phyloP scores from a whole-genome alignment of 2,797 vertebrate species.

The Varecia variegata region DNA sequence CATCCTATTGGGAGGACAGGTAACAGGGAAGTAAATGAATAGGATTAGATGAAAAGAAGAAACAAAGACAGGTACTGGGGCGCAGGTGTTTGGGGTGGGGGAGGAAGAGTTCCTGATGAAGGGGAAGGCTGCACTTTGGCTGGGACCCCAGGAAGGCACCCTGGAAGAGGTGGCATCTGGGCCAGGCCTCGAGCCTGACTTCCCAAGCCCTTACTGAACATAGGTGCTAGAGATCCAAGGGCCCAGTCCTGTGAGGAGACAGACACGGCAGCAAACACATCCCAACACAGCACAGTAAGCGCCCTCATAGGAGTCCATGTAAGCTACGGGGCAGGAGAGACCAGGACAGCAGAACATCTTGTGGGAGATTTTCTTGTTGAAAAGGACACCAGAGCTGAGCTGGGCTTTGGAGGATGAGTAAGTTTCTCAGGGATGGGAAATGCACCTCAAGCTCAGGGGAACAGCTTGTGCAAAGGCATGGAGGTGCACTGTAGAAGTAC shows the following conservation, averaged over 20 bases:
- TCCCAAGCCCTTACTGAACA: not conserved
- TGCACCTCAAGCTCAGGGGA: not conserved
- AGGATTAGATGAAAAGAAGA: not conserved
- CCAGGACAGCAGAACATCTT: rapidly evolving
- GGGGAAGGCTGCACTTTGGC: not conserved
- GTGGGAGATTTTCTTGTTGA: not conserved
- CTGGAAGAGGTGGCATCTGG: not conserved
- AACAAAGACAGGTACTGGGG: not conserved
- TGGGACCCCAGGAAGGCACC: not conserved
- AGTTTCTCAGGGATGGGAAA: not conserved
- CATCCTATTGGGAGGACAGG: not conserved
- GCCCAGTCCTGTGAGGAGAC: not conserved
- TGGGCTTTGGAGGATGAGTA: not conserved
- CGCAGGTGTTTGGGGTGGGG: rapidly evolving
- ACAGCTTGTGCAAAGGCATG: rapidly evolving
- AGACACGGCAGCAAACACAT: not conserved
- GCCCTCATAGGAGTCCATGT: not conserved
- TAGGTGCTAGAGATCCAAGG: rapidly evolving
- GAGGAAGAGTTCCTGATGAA: not conserved
- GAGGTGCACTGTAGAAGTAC: not conserved
- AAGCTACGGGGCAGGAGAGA: rapidly evolving
- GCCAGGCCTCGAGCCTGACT: not conserved
- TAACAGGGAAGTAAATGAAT: not conserved
- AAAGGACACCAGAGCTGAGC: not conserved
- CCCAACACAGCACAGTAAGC: not conserved